Conservation (phyloP, 2,113 vertebrate species). For the Ophiodon elongatus region DNA sequence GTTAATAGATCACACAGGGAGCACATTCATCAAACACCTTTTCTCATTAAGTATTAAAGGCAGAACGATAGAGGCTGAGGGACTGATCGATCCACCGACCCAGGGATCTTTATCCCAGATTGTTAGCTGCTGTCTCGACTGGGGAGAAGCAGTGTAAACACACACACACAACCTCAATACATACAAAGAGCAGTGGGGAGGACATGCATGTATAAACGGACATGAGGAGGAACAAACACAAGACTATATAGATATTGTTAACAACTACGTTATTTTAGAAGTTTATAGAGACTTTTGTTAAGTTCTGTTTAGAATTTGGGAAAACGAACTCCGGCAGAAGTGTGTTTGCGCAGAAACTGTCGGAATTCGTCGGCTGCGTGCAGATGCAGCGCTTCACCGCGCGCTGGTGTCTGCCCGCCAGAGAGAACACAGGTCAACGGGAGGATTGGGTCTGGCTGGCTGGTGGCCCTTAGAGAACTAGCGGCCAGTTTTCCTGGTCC, state of each 20-base stretch:
- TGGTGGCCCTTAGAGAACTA: too few relatives aligned
- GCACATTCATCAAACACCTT: conserved; percentile 71
- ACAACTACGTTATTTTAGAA: too few relatives aligned
- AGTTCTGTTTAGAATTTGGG: too few relatives aligned
- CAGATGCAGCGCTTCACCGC: too few relatives aligned
- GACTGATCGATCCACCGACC: conserved; percentile 61
- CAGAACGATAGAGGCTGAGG: conserved; percentile 50
- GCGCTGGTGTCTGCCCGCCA: too few relatives aligned
- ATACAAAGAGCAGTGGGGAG: neutral
- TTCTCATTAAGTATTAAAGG: conserved; percentile 79
- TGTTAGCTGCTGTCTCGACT: conserved; percentile 56
- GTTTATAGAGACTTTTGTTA: too few relatives aligned
- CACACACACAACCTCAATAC: conserved; percentile 13
- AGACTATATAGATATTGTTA: neutral
- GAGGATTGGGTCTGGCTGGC: too few relatives aligned
- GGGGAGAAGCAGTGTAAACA: conserved; percentile 25
- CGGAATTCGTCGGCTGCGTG: too few relatives aligned
- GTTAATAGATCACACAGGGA: conserved; percentile 70
- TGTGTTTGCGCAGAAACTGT: too few relatives aligned
- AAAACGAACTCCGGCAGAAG: too few relatives aligned
- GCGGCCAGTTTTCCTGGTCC: too few relatives aligned
- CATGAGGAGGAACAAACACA: neutral
- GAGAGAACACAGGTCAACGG: too few relatives aligned
- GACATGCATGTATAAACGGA: neutral
- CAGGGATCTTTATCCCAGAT: conserved; percentile 73